Evolutionary conservation across 2,113 vertebrate species (phyloP), one percentile per base, ranked within the genome.

Genomic region (Clupea harengus): DNA sequence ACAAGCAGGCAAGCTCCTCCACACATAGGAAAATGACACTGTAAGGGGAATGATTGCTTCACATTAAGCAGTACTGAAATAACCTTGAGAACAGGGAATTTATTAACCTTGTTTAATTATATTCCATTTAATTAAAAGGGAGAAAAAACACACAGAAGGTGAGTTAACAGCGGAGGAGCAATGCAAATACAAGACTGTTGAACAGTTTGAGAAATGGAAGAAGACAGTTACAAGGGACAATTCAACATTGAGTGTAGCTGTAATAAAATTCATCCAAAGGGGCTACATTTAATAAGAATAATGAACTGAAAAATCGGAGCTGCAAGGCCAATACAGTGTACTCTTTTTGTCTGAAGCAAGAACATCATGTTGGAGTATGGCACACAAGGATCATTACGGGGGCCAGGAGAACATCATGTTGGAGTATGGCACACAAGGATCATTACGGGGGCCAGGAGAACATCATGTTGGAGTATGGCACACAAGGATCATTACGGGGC

Each of bases 11-110:
- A 52, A 32, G 45, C 3, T 7, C 44, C 46, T 86, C 47, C 50
- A 25, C 72, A 15, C 52, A 81, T 46, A 81, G 46, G 85, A 81
- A 17, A 8, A 25, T 45, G 6, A 6, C n/a, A 78, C 72, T 17
- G 72, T 39, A 44, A 75, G 13, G 67, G 72, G 72, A 78, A 78
- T 39, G 72, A 32, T 32, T 78, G 28, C 72, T 32, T 78, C 72
- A 32, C 72, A 78, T 78, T 78, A 78, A 18, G 72, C 39, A 32
- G 13, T 10, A 78, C 72, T 78, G 32, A 78, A 78, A 78, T 78
- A 78, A 78, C 72, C 72, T 78, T 78, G 72, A 32, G 72, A 78
- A 39, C 25, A 78, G 10, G 28, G 72, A 78, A 78, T 78, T 78
- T 9, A 78, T 78, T 44, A 78, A 78, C 72, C 72, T 15, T 17